A percentile compares a stretch with the other conserved stretches of the same genome.
Evolutionary conservation across 23 tunicate species (phyloP).

Genomic region (Phallusia fumigata): DNA sequence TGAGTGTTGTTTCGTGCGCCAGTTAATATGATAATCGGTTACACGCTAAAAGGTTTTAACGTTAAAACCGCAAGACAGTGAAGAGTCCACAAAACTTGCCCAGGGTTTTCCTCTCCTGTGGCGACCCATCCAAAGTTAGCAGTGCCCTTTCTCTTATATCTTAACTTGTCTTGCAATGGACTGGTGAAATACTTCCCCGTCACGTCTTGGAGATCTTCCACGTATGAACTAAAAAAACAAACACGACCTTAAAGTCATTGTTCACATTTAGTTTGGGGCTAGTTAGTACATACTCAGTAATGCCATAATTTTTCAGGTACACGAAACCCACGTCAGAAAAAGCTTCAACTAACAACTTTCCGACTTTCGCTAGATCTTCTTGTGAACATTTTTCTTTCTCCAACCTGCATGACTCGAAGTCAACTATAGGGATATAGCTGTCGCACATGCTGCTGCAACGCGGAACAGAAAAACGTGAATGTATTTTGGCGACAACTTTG

Average conservation of each 20-base stretch:
- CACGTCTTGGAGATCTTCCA: constrained; percentile 11
- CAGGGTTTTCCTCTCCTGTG: constrained; percentile 9
- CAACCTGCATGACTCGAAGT: background rate
- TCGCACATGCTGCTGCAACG: background rate
- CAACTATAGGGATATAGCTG: background rate
- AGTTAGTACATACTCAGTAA: background rate
- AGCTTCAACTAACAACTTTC: constrained; percentile 5
- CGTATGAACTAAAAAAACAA: background rate
- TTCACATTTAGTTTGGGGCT: background rate
- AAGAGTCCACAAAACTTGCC: too few relatives aligned
- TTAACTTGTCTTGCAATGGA: constrained; percentile 30
- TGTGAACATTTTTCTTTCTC: background rate
- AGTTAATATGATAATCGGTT: too few relatives aligned
- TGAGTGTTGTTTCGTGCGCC: too few relatives aligned
- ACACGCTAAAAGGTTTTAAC: too few relatives aligned
- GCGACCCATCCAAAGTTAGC: constrained; percentile 46
- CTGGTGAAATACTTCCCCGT: constrained; percentile 22
- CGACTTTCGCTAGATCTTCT: background rate
- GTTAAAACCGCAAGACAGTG: too few relatives aligned
- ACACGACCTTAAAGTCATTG: background rate
- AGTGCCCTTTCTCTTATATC: constrained; percentile 13
- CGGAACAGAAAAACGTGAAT: too few relatives aligned
- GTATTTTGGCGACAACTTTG: too few relatives aligned
- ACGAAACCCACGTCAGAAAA: constrained; percentile 29
- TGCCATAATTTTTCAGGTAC: constrained; percentile 41